These are phyloP conservation scores for Callipepla squamata DNA, from an alignment of 2,113 vertebrate genomes.

Conservation along the genomic window DNA sequence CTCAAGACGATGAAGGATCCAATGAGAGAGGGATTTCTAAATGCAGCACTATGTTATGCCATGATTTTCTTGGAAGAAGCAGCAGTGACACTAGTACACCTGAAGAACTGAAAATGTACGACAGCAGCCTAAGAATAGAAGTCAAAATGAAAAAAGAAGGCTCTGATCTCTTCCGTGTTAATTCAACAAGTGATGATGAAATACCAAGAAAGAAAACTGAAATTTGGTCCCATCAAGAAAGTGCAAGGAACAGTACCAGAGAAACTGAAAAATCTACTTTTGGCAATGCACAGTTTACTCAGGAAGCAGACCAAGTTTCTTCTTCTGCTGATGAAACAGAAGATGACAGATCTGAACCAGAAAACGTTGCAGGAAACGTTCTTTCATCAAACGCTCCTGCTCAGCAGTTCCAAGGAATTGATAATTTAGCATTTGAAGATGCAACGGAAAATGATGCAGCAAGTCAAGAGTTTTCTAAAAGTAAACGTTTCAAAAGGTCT, in stretches of 20 bases:
- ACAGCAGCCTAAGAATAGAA: conserved; percentile 90
- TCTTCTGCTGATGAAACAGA: conserved; percentile 94
- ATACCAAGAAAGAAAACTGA: conserved; percentile 80
- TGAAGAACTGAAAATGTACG: conserved; percentile 93
- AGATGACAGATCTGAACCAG: conserved; percentile 91
- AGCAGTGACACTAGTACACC: conserved; percentile 98
- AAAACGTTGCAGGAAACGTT: conserved; percentile 78
- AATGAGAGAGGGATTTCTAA: conserved; percentile 92
- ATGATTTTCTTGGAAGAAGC: conserved; percentile 94
- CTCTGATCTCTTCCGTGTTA: conserved; percentile 80
- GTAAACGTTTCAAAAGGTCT: conserved; percentile 89
- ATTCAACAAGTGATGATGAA: conserved; percentile 95
- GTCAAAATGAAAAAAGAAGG: conserved; percentile 89
- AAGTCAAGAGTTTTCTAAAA: conserved; percentile 77
- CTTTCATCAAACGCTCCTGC: conserved; percentile 71
- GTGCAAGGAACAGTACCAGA: conserved; percentile 56
- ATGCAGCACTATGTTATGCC: conserved; percentile 94
- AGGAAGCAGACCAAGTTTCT: conserved; percentile 85
- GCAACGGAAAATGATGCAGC: conserved; percentile 84
- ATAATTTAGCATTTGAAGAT: conserved; percentile 96
- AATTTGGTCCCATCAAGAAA: conserved; percentile 83
- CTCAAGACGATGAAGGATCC: conserved; percentile 95
- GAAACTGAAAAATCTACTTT: conserved; percentile 69
- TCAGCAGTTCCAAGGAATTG: conserved; percentile 90
- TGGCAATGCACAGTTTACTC: conserved; percentile 69